Evolutionary conservation across 2,888 invertebrate genomes (phyloP), one percentile per base, ranked within the genome.

Genomic region (Leptogaster cylindrica): DNA sequence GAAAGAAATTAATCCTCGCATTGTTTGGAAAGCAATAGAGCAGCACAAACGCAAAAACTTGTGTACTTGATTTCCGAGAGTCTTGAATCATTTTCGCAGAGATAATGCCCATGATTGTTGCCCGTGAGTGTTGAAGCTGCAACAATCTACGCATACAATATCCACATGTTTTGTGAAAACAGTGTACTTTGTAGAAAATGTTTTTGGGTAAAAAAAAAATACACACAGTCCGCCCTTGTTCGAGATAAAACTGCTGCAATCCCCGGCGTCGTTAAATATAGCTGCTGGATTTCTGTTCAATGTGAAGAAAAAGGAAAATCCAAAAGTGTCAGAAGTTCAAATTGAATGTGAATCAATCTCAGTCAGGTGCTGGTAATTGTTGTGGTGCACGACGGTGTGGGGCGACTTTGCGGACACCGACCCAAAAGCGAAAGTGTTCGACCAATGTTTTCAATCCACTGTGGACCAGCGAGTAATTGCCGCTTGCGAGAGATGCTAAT

Each of bases 371-470:
- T 44, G 44, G 16, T 61, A 61, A 61, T 41, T 44, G 44, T 12
- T 18, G 28, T 31, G 44, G 16, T 55, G 55, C 31, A 18, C 50
- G 52, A 28, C 16, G 8, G 8, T 12, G n/a, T 36, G 8, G 8
- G 16, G 28, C 18, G 36, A 20, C 33, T 41, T 41, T 16, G 12
- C 18, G 3, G 16, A 10, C 31, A 20, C 31, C 52, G 44, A 16
- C 51, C 7, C 61, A 44, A 18, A 33, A 44, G 28, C 61, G 61
- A 61, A 61, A 61, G 61, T 61, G 31, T 27, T 61, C 12, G 20
- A 5, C 10, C 33, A n/a, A 10, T 16, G 55, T 33, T 33, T 36
- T 6, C 6, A 27, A 36, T 31, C 41, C n/a, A n/a, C n/a, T n/a
- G n/a, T n/a, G n/a, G n/a, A 33, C n/a, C n/a, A 33, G 33, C 33